Conservation (phyloP, 2,113 vertebrate species). For the Agelaius tricolor region DNA sequence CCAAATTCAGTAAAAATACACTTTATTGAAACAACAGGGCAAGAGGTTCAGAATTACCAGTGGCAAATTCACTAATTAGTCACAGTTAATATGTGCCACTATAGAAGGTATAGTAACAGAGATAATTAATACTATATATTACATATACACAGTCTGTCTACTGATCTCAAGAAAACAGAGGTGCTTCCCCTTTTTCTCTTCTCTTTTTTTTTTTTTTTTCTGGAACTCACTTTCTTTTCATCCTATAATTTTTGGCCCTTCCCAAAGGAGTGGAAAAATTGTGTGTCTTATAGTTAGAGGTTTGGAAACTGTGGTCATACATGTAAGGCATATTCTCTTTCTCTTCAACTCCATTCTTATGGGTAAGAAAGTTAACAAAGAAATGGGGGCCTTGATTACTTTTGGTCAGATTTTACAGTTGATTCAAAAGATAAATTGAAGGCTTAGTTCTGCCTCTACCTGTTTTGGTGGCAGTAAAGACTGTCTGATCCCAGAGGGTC, state of each 20-base stretch:
- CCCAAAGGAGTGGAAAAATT: background rate
- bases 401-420: background rate
- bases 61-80: background rate
- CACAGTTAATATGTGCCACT: background rate
- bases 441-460: background rate
- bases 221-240: background rate
- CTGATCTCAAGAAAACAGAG: background rate
- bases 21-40: background rate
- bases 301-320: background rate
- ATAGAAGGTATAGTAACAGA: background rate
- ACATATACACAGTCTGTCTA: background rate
- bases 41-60: background rate
- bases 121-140: background rate
- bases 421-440: background rate
- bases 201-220: background rate
- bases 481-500: background rate
- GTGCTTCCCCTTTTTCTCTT: background rate
- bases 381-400: background rate
- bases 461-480: background rate
- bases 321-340: background rate
- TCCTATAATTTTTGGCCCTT: background rate
- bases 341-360: background rate
- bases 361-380: background rate
- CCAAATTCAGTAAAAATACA: background rate
- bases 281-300: rapidly evolving